These are phyloP conservation scores for Hippocampus mohnikei DNA, from an alignment of 2,113 vertebrate genomes.

Conservation along the genomic window DNA sequence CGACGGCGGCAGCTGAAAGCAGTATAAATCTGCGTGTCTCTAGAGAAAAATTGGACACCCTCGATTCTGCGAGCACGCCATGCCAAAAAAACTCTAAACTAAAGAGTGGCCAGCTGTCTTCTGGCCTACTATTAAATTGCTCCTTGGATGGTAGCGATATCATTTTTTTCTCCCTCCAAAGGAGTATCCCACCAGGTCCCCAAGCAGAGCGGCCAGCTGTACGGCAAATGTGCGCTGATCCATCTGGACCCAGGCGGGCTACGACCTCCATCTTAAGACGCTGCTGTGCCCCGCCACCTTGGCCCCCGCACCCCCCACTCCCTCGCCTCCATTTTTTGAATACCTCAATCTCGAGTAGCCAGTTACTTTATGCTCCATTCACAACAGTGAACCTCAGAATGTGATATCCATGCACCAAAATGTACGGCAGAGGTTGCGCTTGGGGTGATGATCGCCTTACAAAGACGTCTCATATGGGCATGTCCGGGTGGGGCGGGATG, in stretches of 20 bases:
- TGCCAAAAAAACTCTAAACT: conserved; percentile 79
- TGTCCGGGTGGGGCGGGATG: conserved; percentile 71
- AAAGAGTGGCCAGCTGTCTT: conserved; percentile 81
- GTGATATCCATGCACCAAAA: conserved; percentile 86
- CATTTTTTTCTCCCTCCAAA: conserved; percentile 72
- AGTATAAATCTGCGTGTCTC: conserved; percentile 72
- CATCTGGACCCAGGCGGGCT: conserved; percentile 88
- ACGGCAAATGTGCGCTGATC: conserved; percentile 90
- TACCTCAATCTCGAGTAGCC: conserved; percentile 65
- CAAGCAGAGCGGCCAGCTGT: conserved; percentile 95
- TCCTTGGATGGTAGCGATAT: conserved; percentile 77
- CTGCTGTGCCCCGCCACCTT: conserved; percentile 82
- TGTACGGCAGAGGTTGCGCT: conserved; percentile 81
- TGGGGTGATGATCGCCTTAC: conserved; percentile 81
- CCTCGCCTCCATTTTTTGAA: conserved; percentile 21
- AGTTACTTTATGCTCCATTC: conserved; percentile 61
- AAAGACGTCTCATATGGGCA: conserved; percentile 80
- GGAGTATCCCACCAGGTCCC: conserved; percentile 86
- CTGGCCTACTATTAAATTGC: conserved; percentile 79
- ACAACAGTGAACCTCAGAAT: conserved; percentile 75
- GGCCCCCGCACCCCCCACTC: conserved; percentile 74
- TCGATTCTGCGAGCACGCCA: conserved; percentile 74
- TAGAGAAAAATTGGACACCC: conserved; percentile 74
- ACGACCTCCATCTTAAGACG: conserved; percentile 86
- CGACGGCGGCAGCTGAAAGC: conserved; percentile 72